phyloP scores from a whole-genome alignment of 2,888 invertebrate species.

The Noctua comes region DNA sequence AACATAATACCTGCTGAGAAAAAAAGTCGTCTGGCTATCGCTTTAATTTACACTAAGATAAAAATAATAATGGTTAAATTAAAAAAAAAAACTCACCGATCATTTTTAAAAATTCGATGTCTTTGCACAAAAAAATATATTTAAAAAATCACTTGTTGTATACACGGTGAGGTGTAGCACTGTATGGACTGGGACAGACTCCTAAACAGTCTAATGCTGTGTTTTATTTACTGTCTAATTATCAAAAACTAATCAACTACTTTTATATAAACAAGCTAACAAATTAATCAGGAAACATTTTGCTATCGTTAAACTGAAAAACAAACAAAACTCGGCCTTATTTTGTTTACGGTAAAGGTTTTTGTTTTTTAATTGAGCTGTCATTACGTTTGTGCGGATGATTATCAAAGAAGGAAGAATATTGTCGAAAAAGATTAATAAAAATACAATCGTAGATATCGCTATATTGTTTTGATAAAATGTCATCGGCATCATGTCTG shows the following conservation, averaged over 20 bases:
- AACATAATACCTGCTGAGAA: too few relatives aligned
- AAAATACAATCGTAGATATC: conserved; percentile 45
- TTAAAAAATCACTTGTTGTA: conserved; percentile 18
- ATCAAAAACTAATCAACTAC: conserved; percentile 38
- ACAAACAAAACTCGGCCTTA: conserved; percentile 38
- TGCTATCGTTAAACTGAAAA: conserved; percentile 27
- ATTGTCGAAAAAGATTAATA: conserved; percentile 54
- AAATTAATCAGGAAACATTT: conserved; percentile 13
- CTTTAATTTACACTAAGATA: too few relatives aligned
- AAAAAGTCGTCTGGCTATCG: too few relatives aligned
- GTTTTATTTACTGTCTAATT: conserved; percentile 58
- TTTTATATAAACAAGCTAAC: conserved; percentile 63
- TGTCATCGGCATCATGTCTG: conserved; percentile 46
- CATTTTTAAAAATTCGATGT: conserved; percentile 46
- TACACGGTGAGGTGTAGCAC: conserved; percentile 27
- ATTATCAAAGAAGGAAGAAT: conserved; percentile 55
- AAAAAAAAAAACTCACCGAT: conserved; percentile 54
- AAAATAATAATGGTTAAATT: not conserved
- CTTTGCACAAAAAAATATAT: conserved; percentile 25
- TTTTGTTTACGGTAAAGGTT: not conserved
- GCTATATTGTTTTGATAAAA: conserved; percentile 50
- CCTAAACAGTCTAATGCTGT: conserved; percentile 59
- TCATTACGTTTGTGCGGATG: conserved; percentile 47
- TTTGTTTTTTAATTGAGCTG: not conserved
- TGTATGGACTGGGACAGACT: conserved; percentile 43